phyloP scores from a whole-genome alignment of 2,888 invertebrate species.

The Amblyjoppa proteus region DNA sequence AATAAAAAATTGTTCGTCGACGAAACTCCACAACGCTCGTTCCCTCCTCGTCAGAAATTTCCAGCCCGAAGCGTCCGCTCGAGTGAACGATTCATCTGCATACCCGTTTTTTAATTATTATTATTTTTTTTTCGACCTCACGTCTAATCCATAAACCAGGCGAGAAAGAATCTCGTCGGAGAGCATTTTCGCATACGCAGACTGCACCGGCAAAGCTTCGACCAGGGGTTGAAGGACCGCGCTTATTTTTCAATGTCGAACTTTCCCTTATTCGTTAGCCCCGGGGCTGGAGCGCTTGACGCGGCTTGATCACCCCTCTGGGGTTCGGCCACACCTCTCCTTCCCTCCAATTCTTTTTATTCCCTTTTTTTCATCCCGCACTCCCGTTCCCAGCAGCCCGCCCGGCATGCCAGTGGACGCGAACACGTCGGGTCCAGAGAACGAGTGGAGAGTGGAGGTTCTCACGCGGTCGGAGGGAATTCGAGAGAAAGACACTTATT shows the following conservation, averaged over 20 bases:
- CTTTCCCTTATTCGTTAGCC: constrained; percentile 56
- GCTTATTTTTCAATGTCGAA: constrained; percentile 61
- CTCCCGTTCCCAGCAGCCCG: background rate
- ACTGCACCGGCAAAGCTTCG: constrained; percentile 14
- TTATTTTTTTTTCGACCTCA: background rate
- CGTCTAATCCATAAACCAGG: constrained; percentile 17
- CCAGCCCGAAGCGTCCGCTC: background rate
- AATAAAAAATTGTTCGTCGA: background rate
- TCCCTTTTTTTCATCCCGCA: background rate
- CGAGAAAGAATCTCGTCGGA: constrained; percentile 3
- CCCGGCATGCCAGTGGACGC: constrained; percentile 13
- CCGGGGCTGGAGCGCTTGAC: constrained; percentile 23
- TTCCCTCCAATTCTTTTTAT: constrained; percentile 4
- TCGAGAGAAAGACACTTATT: constrained; percentile 72
- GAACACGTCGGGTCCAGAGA: constrained; percentile 24
- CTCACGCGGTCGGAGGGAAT: constrained; percentile 68
- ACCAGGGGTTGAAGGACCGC: constrained; percentile 36
- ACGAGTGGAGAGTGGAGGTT: constrained; percentile 43
- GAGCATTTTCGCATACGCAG: constrained; percentile 2
- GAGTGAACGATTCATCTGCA: constrained; percentile 27
- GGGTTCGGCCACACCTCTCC: constrained; percentile 24
- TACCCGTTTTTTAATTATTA: background rate
- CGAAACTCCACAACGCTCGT: background rate
- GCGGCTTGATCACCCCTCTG: constrained; percentile 53
- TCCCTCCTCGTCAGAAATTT: constrained; percentile 11